Evolutionary conservation across 2,797 vertebrate species (phyloP), one percentile per base, ranked within the genome.

Genomic region (Sciaenops ocellatus): DNA sequence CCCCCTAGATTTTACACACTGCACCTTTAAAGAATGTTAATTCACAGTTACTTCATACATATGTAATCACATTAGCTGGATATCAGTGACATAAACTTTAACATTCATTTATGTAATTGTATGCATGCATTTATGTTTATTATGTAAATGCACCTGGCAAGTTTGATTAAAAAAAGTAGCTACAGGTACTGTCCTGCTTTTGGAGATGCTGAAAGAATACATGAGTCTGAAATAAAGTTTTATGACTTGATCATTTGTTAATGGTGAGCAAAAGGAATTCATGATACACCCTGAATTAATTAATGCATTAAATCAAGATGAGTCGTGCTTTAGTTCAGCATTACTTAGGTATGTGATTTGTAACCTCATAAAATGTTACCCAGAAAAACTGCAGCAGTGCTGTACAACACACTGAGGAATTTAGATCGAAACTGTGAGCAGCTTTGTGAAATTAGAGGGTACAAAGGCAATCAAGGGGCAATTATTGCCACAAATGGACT

Each of bases 401-500:
- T n/a, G 20, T 12, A 30, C 24, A 30, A 17, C 47, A 55, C 22
- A 28, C 30, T 41, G 50, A 54, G 47, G 61, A 26, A 70, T 47
- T 65, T 8, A 26, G 64, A 64, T 41, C 18, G 48, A 65, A 73
- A 76, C 2, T 47, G 61, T 56, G 67, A 64, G 50, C 71, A 68
- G 76, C 65, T 72, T 59, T 76, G 55, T 69, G 46, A 83, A 69
- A 68, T 54, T 60, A 80, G 62, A 69, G 73, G 38, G 30, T 47
- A 57, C 79, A 71, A 66, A 77, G 60, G 60, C 70, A 85, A 79
- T 84, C 76, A 85, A 47, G 42, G 64, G 61, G 9, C 61, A 81
- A 78, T 85, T 73, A 86, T 78, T 77, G 73, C 63, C 63, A 72
- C 77, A 79, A 87, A 87, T 79, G 71, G 61, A 79, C 70, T 85